Evolutionary conservation across 2,113 vertebrate species (phyloP).

Genomic region (Crocuta crocuta): DNA sequence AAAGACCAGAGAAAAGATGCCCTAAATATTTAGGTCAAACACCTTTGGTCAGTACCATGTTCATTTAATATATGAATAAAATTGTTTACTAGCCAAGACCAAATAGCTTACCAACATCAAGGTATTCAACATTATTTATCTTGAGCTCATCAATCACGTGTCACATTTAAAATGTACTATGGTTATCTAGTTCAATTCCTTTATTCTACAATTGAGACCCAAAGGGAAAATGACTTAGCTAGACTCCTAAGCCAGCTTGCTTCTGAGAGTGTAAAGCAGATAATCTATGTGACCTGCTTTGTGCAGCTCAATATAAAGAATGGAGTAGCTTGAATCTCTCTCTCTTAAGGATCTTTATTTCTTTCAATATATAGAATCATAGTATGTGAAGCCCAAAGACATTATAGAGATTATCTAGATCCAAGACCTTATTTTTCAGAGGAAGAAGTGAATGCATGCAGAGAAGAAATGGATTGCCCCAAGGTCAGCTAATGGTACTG

Average conservation of each 20-base stretch:
- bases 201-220: not conserved
- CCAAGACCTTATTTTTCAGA: not conserved
- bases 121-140: not conserved
- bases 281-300: not conserved
- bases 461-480: not conserved
- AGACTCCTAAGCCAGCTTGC: not conserved
- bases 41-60: not conserved
- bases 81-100: not conserved
- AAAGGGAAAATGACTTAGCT: not conserved
- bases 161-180: not conserved
- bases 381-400: not conserved
- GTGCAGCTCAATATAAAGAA: not conserved
- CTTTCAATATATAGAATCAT: not conserved
- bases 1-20: not conserved
- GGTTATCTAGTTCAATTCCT: not conserved
- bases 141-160: not conserved
- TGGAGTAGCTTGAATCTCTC: not conserved
- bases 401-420: not conserved
- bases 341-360: not conserved
- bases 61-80: not conserved
- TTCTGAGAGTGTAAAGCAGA: not conserved
- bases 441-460: not conserved
- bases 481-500: not conserved
- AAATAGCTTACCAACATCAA: not conserved
- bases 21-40: not conserved